Evolutionary conservation across 2,888 invertebrate species (phyloP).

Genomic region (Chymomyza procnemis): DNA sequence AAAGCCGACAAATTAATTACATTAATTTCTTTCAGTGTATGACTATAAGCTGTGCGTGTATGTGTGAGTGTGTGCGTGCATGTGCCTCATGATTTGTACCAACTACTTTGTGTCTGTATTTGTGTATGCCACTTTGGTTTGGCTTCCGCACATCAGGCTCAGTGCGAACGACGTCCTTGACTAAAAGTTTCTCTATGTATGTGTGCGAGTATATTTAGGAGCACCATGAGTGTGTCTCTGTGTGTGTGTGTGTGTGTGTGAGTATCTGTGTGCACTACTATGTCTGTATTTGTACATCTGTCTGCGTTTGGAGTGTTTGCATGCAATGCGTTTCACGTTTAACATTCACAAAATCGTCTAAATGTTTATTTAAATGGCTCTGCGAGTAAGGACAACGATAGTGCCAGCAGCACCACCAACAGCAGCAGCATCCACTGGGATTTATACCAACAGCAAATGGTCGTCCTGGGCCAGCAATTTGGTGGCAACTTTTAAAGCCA

Average conservation of each 20-base stretch:
- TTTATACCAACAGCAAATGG: background rate
- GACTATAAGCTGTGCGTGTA: background rate
- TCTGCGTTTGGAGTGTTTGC: conserved; percentile 53
- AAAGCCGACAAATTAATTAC: conserved; percentile 1
- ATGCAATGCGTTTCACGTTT: conserved; percentile 45
- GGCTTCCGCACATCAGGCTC: conserved; percentile 49
- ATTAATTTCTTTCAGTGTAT: background rate
- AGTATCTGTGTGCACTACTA: background rate
- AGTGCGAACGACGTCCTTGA: conserved; percentile 38
- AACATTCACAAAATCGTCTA: conserved; percentile 39
- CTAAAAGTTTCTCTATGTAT: conserved; percentile 30
- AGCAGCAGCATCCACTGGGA: background rate
- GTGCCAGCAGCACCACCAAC: background rate
- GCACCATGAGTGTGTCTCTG: background rate
- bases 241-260: background rate
- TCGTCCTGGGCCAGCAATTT: conserved; percentile 49
- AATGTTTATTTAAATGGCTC: conserved; percentile 69
- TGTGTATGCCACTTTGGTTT: conserved; percentile 50
- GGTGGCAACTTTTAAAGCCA: conserved; percentile 53
- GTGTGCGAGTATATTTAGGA: background rate
- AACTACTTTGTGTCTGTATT: conserved; percentile 39
- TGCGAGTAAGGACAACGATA: background rate
- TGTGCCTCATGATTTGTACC: conserved; percentile 46
- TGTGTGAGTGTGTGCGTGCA: background rate
- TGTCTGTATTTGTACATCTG: conserved; percentile 50